A percentile compares a stretch with the other conserved stretches of the same genome.
Conservation (phyloP, 2,888 invertebrate genomes). For the Helleia helle region DNA sequence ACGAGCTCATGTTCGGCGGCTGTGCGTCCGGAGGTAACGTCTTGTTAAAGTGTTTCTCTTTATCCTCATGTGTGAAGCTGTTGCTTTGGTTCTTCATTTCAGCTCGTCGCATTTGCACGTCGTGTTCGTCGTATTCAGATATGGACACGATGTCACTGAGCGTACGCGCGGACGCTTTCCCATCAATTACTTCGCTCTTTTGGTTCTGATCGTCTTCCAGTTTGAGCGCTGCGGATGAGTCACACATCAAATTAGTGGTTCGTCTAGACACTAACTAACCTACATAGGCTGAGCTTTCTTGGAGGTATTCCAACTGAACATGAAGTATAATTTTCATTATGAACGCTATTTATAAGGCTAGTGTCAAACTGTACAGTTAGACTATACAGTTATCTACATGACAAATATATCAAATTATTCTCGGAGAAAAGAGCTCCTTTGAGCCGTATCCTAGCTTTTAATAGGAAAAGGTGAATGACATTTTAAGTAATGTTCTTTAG, state of each 20-base stretch:
- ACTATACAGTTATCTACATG: no score
- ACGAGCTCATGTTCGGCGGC: constrained; percentile 50
- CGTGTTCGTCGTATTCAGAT: constrained; percentile 82
- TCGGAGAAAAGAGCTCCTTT: no score
- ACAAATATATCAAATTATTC: no score
- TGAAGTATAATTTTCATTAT: background rate
- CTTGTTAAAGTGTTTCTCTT: constrained; percentile 38
- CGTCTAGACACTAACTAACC: constrained; percentile 21
- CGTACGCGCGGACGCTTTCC: constrained; percentile 79
- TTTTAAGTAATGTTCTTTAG: no score
- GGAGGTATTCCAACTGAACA: constrained; percentile 3
- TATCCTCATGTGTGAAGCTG: constrained; percentile 33
- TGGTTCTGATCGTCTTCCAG: constrained; percentile 71
- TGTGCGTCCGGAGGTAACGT: constrained; percentile 50
- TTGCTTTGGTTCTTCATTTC: constrained; percentile 49
- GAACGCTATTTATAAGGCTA: no score
- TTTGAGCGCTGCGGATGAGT: constrained; percentile 66
- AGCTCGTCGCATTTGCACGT: constrained; percentile 68
- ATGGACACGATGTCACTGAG: constrained; percentile 82
- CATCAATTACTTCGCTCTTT: constrained; percentile 55
- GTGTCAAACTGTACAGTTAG: no score
- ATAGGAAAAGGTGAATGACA: no score
- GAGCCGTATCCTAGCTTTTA: no score
- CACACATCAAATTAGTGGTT: constrained; percentile 20
- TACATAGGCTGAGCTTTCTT: constrained; percentile 14